A percentile compares a stretch with the other conserved stretches of the same genome.
phyloP scores from a whole-genome alignment of 2,797 vertebrate species.

The Eulemur mongoz region DNA sequence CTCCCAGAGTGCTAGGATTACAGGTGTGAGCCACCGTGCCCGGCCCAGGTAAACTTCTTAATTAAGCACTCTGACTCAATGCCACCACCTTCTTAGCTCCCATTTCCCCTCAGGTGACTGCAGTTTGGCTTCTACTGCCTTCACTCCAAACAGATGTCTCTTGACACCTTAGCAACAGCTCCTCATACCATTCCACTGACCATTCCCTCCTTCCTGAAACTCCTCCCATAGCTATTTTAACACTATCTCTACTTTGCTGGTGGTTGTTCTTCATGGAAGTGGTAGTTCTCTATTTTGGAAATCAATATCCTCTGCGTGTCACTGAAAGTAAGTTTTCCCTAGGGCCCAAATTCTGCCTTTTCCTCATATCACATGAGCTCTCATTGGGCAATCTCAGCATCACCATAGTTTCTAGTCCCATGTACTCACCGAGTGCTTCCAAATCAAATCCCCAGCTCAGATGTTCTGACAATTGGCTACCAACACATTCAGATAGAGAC shows the following conservation, averaged over 20 bases:
- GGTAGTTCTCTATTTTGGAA: not conserved
- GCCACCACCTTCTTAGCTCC: not conserved
- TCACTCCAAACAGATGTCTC: not conserved
- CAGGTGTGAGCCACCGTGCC: no score
- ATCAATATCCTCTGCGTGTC: not conserved
- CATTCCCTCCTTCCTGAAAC: not conserved
- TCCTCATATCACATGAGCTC: not conserved
- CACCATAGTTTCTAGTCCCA: not conserved
- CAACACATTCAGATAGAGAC: not conserved
- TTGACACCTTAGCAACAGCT: not conserved
- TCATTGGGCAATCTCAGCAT: not conserved
- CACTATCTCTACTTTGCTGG: not conserved
- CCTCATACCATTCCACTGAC: not conserved
- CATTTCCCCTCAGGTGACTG: not conserved
- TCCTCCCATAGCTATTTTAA: not conserved
- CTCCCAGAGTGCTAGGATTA: no score
- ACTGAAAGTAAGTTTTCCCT: not conserved
- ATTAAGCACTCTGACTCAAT: not conserved
- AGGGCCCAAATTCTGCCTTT: not conserved
- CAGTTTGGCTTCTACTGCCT: not conserved
- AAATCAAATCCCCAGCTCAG: not conserved
- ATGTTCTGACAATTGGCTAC: not conserved
- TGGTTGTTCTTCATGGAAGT: not conserved
- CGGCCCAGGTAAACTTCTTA: not conserved
- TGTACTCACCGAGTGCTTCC: not conserved